Evolutionary conservation across 1,140 invertebrate genomes (phyloP), one percentile per base, ranked within the genome.

Genomic region (Eumeta japonica): DNA sequence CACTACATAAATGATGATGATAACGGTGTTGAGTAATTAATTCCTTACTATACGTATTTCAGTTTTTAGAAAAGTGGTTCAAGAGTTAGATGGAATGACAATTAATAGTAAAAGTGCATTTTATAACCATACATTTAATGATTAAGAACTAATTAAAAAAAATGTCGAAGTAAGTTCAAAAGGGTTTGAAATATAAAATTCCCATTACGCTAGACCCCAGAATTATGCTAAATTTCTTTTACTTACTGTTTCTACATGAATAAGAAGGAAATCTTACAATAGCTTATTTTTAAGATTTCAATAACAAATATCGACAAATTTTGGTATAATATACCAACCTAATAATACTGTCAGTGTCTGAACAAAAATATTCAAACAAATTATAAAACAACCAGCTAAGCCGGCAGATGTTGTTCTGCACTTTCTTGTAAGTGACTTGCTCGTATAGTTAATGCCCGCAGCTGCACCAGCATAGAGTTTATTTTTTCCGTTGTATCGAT

Each of bases 201-300:
- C 38, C 43, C 35, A 33, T 34, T 42, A 37, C 37, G 27, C 13
- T 28, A 29, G 41, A 41, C 44, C 34, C 42, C 24, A 37, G 27
- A 40, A 41, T 17, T 31, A 29, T 34, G 43, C 44, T 44, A 45
- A 46, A 29, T 4, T 10, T 29, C 13, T 7, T 11, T n/a, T 7
- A 11, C 10, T 13, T 29, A 29, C 11, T 10, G 13, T 11, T 7
- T 29, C 28, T 29, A 7, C 10, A 4, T n/a, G 10, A n/a, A 11
- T 7, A 29, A 11, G 28, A 3, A n/a, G 4, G 4, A 29, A 29
- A 7, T 11, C 4, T 7, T 3, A 29, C 4, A 29, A 29, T 47
- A 48, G 46, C 39, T 43, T 43, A 45, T 50, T 53, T 56, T 56
- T 53, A 42, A 46, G 45, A 40, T 48, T 45, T 48, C 49, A 53